phyloP scores from a whole-genome alignment of 2,113 vertebrate species.

The Suricata suricatta region DNA sequence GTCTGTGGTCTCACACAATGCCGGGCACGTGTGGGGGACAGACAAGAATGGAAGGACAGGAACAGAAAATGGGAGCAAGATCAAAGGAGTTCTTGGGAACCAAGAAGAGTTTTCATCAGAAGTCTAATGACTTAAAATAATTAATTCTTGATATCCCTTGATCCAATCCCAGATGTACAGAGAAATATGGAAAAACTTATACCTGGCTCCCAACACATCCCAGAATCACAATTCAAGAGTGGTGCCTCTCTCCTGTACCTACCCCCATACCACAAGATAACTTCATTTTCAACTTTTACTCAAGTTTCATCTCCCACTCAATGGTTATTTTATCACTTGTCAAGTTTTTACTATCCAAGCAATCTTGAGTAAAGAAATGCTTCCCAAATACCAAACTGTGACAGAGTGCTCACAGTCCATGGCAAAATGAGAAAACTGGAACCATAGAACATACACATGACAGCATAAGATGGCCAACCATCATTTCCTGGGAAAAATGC shows the following conservation, averaged over 20 bases:
- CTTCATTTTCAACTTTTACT: conserved; percentile 30
- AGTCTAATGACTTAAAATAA: not conserved
- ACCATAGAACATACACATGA: not conserved
- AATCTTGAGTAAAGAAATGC: not conserved
- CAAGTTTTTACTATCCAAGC: not conserved
- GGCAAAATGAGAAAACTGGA: conserved; percentile 24
- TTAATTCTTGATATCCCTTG: not conserved
- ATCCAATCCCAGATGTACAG: not conserved
- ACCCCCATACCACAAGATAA: not conserved
- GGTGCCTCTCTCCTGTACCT: not conserved
- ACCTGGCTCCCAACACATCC: not conserved
- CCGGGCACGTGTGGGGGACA: not conserved
- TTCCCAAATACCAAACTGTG: conserved; percentile 36
- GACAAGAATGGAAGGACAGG: not conserved
- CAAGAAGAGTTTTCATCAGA: not conserved
- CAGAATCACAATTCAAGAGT: not conserved
- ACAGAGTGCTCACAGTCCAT: not conserved
- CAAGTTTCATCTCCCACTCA: not conserved
- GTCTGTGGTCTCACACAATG: not conserved
- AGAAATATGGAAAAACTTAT: not conserved
- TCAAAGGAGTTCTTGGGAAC: not conserved
- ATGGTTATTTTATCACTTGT: conserved; percentile 23
- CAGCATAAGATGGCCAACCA: not conserved
- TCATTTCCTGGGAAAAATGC: not conserved
- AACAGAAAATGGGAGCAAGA: not conserved